These are phyloP conservation scores for Trachelus stipa DNA, from an alignment of 2,888 invertebrate species.

Conservation along the genomic window DNA sequence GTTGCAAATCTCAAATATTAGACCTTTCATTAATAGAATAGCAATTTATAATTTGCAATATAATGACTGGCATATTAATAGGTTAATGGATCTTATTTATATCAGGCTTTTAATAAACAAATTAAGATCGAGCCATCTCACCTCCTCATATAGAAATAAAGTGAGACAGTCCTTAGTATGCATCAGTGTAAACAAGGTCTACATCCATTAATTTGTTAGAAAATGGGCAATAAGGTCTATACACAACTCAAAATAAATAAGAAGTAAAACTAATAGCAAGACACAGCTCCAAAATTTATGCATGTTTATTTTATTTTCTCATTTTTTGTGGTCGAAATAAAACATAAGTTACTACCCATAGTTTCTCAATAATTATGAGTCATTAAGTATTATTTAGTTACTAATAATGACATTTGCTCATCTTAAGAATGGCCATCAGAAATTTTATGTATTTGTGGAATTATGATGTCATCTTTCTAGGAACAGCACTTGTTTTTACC, in stretches of 20 bases:
- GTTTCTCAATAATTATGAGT: neutral
- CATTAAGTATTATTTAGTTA: neutral
- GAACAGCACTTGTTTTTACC: neutral
- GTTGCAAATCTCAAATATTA: neutral
- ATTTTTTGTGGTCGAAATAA: neutral
- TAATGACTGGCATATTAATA: neutral
- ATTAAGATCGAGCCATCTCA: neutral
- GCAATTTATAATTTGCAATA: neutral
- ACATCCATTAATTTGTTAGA: neutral
- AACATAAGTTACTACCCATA: neutral
- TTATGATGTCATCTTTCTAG: neutral
- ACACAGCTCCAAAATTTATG: no score
- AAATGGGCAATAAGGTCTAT: neutral
- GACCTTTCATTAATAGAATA: neutral
- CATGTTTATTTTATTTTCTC: neutral
- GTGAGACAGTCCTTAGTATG: neutral
- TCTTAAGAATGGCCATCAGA: neutral
- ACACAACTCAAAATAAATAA: neutral
- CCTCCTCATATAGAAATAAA: neutral
- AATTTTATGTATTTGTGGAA: neutral
- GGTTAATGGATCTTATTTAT: neutral
- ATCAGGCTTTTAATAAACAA: neutral
- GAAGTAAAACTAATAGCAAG: neutral
- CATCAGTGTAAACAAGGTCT: neutral
- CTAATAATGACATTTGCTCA: neutral